Conservation (phyloP, 2,113 vertebrate species). For the human region GRCh38 chr1:71041501-71042000, state of each 20-base stretch:
- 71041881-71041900: neutral
- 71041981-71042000: constrained; percentile 20
- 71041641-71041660: neutral
- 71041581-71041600: neutral
- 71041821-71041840: neutral
- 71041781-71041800: neutral
- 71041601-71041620: neutral
- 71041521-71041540: neutral
- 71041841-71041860: neutral
- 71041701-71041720: neutral
- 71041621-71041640: neutral
- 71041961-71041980: neutral
- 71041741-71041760: neutral
- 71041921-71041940: neutral
- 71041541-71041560: neutral
- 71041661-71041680: neutral
- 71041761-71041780: neutral
- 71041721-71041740: neutral
- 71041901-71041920: neutral
- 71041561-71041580: neutral
- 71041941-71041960: neutral
- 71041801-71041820: neutral
- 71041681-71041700: neutral
- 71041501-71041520: neutral
- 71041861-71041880: neutral